Conservation (phyloP, 2,888 invertebrate species). For the Megastigmus dorsalis region DNA sequence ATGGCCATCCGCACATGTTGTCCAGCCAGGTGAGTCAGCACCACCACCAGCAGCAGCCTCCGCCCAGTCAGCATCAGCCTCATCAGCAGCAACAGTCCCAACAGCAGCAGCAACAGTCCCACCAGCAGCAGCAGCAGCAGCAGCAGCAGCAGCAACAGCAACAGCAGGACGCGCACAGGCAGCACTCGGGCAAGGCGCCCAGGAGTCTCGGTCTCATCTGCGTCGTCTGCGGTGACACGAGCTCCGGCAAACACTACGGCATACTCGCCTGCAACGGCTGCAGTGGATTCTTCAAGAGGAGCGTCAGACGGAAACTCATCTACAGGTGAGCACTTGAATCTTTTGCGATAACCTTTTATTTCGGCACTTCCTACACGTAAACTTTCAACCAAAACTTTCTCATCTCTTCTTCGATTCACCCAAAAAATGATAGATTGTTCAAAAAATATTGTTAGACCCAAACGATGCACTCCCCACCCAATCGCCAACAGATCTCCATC, state of each 20-base stretch:
- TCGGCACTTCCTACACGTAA: no score
- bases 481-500: no score
- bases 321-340: constrained; percentile 96
- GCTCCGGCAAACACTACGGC: constrained; percentile 98
- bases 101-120: constrained; percentile 64
- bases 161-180: constrained; percentile 58
- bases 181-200: constrained; percentile 69
- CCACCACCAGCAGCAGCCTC: constrained; percentile 38
- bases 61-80: constrained; percentile 60
- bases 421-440: no score
- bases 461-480: no score
- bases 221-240: constrained; percentile 97
- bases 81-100: constrained; percentile 63
- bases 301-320: constrained; percentile 95
- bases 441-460: no score
- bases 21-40: constrained; percentile 53
- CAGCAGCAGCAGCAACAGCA: constrained; percentile 50
- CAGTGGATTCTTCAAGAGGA: constrained; percentile 98
- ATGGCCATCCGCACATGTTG: constrained; percentile 70
- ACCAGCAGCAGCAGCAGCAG: constrained; percentile 62
- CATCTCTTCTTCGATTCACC: no score
- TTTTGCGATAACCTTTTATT: no score
- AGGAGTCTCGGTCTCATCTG: constrained; percentile 88
- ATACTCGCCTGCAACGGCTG: constrained; percentile 99
- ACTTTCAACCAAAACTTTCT: no score